A percentile compares a stretch with the other conserved stretches of the same genome.
phyloP scores from a whole-genome alignment of 2,113 vertebrate species.

The Lamprologus sp. region DNA sequence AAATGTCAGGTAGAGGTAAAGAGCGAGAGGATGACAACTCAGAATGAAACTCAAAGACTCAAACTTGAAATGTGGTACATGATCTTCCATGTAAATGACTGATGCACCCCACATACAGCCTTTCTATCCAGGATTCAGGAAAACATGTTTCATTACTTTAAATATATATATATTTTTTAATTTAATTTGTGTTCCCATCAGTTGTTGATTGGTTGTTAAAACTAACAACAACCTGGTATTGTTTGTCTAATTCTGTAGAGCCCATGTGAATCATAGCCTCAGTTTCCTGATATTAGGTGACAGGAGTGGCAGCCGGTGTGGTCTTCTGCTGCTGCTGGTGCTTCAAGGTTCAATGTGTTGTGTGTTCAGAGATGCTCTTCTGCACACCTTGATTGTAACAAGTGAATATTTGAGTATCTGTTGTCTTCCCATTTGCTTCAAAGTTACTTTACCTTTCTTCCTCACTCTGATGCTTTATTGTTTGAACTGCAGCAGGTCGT shows the following conservation, averaged over 20 bases:
- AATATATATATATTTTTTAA: not conserved
- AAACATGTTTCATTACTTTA: not conserved
- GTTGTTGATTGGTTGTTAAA: not conserved
- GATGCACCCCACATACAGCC: not conserved
- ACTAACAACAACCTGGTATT: not conserved
- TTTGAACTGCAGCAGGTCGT: not conserved
- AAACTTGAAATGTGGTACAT: not conserved
- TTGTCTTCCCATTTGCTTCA: not conserved
- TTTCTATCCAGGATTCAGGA: not conserved
- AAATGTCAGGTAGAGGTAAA: not conserved
- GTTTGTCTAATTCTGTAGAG: not conserved
- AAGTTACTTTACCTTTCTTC: not conserved
- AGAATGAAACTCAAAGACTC: not conserved
- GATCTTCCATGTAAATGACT: not conserved
- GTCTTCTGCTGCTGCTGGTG: not conserved
- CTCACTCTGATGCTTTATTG: not conserved
- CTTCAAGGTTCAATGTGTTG: not conserved
- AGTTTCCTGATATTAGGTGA: not conserved
- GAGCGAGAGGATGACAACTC: not conserved
- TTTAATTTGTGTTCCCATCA: not conserved
- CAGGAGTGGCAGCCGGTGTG: not conserved
- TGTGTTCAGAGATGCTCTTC: not conserved
- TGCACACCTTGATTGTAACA: not conserved
- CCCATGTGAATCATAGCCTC: not conserved
- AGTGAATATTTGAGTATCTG: not conserved